Percentiles rank a stretch among this genome's conserved stretches.
Evolutionary conservation across 2,797 vertebrate genomes (phyloP).

Genomic region (Etheostoma nigrum): DNA sequence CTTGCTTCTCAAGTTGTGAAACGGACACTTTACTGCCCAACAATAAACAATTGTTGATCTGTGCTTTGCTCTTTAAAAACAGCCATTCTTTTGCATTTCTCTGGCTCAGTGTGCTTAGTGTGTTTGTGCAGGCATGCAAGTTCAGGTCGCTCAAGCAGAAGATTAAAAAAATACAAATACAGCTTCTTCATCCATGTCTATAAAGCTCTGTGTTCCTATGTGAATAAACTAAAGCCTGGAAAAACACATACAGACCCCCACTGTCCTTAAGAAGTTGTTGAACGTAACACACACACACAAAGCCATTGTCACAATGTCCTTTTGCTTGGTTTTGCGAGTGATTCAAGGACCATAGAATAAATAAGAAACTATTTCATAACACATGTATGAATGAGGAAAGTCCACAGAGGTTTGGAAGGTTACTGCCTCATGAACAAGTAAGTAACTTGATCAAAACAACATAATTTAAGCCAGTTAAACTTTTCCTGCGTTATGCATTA

Average conservation of each 20-base stretch:
- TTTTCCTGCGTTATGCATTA: constrained; percentile 40
- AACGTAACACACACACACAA: neutral
- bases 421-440: constrained; percentile 32
- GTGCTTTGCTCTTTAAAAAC: neutral
- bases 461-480: constrained; percentile 29
- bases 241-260: neutral
- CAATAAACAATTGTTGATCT: constrained; percentile 20
- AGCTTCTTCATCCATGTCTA: constrained; percentile 45
- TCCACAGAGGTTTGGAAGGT: constrained; percentile 44
- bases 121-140: constrained; percentile 39
- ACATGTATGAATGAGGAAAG: constrained; percentile 50
- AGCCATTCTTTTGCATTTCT: neutral
- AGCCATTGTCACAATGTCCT: constrained; percentile 4
- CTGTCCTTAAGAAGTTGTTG: constrained; percentile 1
- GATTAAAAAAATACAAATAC: constrained; percentile 56
- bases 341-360: constrained; percentile 33
- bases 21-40: neutral
- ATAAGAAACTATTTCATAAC: constrained; percentile 57
- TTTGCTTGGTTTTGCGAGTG: constrained; percentile 15
- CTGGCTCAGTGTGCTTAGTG: constrained; percentile 7
- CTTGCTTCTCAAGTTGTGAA: constrained; percentile 3
- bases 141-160: constrained; percentile 59
- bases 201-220: constrained; percentile 40
- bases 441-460: constrained; percentile 29
- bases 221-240: constrained; percentile 33